Conservation (phyloP, 2,888 invertebrate genomes). For the Crossocerus cetratus region DNA sequence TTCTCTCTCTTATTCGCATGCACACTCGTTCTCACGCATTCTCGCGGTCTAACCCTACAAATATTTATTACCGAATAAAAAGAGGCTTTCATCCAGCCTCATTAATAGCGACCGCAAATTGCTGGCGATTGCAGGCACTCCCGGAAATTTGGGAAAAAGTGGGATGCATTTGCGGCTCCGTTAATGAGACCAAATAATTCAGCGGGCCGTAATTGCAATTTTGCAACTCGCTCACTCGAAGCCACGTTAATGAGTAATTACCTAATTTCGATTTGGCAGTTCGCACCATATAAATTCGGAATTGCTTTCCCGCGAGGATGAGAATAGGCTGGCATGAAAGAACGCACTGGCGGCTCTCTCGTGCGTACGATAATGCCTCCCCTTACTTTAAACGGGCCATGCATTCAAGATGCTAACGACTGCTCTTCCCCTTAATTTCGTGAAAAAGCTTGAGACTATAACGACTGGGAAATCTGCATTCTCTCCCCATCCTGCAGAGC, state of each 20-base stretch:
- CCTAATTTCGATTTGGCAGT: not conserved
- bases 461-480: not conserved
- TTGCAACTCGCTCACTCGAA: not conserved
- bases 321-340: no score
- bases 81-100: no score
- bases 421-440: not conserved
- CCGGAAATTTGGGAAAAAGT: no score
- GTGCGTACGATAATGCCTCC: not conserved
- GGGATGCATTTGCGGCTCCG: not conserved
- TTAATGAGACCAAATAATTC: not conserved
- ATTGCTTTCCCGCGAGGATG: no score
- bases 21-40: no score
- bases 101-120: no score
- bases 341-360: no score
- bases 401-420: conserved; percentile 3
- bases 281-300: not conserved
- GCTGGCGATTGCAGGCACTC: no score
- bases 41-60: no score
- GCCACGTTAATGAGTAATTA: not conserved
- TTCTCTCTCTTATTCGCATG: no score
- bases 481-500: not conserved
- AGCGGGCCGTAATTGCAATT: not conserved
- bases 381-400: not conserved
- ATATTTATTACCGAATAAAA: no score
- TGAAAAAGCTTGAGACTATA: not conserved